These are phyloP conservation scores for Drosophila sturtevanti DNA, from an alignment of 1,140 invertebrate genomes.

Conservation along the genomic window DNA sequence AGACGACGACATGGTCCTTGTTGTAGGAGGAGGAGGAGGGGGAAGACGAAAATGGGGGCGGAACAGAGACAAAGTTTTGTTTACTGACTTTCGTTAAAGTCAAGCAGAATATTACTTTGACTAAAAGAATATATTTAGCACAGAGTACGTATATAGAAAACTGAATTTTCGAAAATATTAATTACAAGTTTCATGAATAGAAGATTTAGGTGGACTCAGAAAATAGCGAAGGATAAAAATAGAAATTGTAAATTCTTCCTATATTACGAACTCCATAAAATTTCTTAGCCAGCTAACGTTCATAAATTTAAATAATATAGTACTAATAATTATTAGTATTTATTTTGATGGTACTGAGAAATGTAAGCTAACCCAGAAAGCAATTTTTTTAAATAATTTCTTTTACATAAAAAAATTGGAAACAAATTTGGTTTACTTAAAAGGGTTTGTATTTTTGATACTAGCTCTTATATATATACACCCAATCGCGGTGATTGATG, in stretches of 20 bases:
- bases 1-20: background rate
- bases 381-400: too few relatives aligned
- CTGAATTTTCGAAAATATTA: background rate
- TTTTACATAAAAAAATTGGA: too few relatives aligned
- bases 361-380: too few relatives aligned
- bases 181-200: background rate
- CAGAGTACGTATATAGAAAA: background rate
- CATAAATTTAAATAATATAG: too few relatives aligned
- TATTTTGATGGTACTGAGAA: too few relatives aligned
- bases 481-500: background rate
- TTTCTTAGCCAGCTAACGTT: too few relatives aligned
- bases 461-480: background rate
- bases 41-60: background rate
- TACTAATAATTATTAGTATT: too few relatives aligned
- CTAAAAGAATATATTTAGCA: background rate
- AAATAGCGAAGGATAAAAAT: background rate
- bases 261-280: too few relatives aligned
- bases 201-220: background rate
- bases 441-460: too few relatives aligned
- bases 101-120: background rate
- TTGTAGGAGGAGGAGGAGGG: background rate
- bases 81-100: conserved; percentile 1
- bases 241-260: too few relatives aligned
- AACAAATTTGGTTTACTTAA: too few relatives aligned
- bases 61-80: background rate